Base-by-base conservation (phyloP, 1,140 invertebrate species). In the Araneus ventricosus region DNA sequence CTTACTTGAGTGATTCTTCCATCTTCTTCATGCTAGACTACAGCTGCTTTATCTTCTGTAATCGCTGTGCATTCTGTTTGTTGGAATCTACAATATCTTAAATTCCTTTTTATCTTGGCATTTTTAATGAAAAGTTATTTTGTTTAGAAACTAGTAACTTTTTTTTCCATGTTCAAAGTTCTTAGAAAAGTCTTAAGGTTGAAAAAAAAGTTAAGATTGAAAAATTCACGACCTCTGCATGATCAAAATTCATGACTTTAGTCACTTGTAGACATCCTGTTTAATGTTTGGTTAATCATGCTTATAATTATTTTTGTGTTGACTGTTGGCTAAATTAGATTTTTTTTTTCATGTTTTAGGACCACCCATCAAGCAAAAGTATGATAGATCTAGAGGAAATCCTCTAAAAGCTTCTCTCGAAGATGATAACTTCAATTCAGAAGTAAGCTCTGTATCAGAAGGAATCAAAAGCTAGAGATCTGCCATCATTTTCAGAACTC, bases 281-380 rank as follows among this genome's bases (percentile, higher is more conserved):
- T 63, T n/a, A 52, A 22, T 22, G 4, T 87, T 24, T 27, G 3
- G 24, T 85, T 52, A 85, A 1, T 57, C 1, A 7, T 52, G 1
- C 2, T n/a, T 4, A 20, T n/a, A 5, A 37, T 4, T 30, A n/a
- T 61, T 17, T 37, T 24, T 67, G 0, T 63, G 37, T 10, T 87
- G 3, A 30, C 17, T 10, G 14, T 63, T 7, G 30, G 17, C 14
- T 52, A 63, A 63, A 37, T 17, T 61, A 22, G 39, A 20, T 6
- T 63, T 34, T 37, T 85, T 85, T 27, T 52, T 34, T 90, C 17
- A 52, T 88, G 5, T 61, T 75, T 52, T 22, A 90, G 88, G 88
- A 59, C 88, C 88, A 34, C 88, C 88, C 2, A 80, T 90, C 20
- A 90, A 90, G 57, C 88, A 80, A 0, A 88, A 88, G 4, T 79